A percentile compares a stretch with the other conserved stretches of the same genome.
Conservation (phyloP, 2,888 invertebrate genomes). For the Zonitis immaculata region DNA sequence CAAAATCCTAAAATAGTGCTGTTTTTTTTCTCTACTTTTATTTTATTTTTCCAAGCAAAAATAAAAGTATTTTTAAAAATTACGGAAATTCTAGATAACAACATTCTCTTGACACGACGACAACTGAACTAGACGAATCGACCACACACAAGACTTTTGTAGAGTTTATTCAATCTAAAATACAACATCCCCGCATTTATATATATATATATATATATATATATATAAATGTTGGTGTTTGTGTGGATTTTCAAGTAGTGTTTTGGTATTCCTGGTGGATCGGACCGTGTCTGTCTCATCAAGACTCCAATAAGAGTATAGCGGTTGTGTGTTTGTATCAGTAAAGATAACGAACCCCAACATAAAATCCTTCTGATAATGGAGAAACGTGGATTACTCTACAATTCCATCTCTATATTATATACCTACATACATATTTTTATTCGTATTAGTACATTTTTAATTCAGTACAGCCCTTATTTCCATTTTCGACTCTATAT, state of each 20-base stretch:
- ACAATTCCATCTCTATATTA: slow-evolving; percentile 22
- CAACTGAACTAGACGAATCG: too few relatives aligned
- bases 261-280: slow-evolving; percentile 47
- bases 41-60: too few relatives aligned
- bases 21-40: too few relatives aligned
- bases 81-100: too few relatives aligned
- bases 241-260: slow-evolving; percentile 50
- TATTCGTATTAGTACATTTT: slow-evolving; percentile 15
- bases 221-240: slow-evolving; percentile 38
- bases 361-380: slow-evolving; percentile 32
- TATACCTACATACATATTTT: too few relatives aligned
- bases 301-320: slow-evolving; percentile 23
- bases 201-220: too few relatives aligned
- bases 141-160: slow-evolving; percentile 36
- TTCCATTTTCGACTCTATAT: not conserved
- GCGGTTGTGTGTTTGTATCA: slow-evolving; percentile 36
- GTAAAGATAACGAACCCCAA: slow-evolving; percentile 39
- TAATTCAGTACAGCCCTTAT: slow-evolving; percentile 8
- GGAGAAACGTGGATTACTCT: slow-evolving; percentile 31
- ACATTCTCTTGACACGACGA: too few relatives aligned
- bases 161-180: slow-evolving; percentile 48
- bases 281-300: slow-evolving; percentile 42
- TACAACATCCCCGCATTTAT: not conserved
- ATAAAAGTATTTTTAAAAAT: too few relatives aligned
- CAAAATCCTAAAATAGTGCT: too few relatives aligned